These are phyloP conservation scores for Artemia franciscana DNA, from an alignment of 1,140 invertebrate genomes.

Conservation along the genomic window DNA sequence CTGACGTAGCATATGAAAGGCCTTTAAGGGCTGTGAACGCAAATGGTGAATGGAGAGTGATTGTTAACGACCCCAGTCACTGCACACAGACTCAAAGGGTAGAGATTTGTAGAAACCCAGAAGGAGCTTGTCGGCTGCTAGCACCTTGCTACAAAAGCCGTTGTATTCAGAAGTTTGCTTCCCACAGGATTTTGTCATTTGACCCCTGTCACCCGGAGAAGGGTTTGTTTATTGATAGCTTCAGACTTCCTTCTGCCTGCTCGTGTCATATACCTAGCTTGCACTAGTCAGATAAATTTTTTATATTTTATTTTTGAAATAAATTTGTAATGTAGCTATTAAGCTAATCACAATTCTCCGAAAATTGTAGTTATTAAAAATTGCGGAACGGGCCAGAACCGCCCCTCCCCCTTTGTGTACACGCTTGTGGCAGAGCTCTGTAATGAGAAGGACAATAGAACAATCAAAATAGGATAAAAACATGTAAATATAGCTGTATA, in stretches of 20 bases:
- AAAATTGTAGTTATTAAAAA: no score
- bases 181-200: constrained; percentile 15
- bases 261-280: constrained; percentile 14
- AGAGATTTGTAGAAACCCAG: constrained; percentile 14
- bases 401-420: no score
- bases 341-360: no score
- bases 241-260: constrained; percentile 16
- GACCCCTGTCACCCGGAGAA: constrained; percentile 16
- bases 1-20: constrained; percentile 18
- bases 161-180: constrained; percentile 16
- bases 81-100: constrained; percentile 16
- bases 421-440: no score
- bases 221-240: constrained; percentile 17
- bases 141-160: constrained; percentile 16
- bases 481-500: no score
- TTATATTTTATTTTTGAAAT: neutral
- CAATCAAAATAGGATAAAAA: no score
- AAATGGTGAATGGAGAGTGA: constrained; percentile 16
- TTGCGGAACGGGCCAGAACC: no score
- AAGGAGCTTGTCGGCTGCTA: constrained; percentile 14
- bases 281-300: neutral
- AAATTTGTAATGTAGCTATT: neutral
- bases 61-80: constrained; percentile 14
- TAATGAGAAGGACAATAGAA: no score
- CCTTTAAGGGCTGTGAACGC: constrained; percentile 18